These are phyloP conservation scores for Dicaeum eximium DNA, from an alignment of 2,113 vertebrate species.

Conservation along the genomic window DNA sequence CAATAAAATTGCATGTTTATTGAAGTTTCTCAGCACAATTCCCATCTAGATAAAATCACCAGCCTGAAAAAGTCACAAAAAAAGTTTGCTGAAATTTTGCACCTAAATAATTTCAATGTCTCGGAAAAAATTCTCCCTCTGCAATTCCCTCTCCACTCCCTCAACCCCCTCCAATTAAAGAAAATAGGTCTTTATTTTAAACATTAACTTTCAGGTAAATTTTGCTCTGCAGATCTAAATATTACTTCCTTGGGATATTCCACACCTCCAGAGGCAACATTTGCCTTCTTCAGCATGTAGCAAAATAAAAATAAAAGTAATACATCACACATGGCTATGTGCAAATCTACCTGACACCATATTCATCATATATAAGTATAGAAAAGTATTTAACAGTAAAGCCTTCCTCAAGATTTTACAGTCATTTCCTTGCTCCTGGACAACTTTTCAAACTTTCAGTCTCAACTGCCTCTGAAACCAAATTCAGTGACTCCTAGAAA, in stretches of 20 bases:
- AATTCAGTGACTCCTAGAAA: not conserved
- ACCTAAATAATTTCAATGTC: not conserved
- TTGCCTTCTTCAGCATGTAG: not conserved
- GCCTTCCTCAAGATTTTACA: not conserved
- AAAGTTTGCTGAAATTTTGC: not conserved
- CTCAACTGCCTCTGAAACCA: not conserved
- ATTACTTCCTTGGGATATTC: not conserved
- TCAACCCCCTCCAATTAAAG: not conserved
- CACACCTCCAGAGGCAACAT: not conserved
- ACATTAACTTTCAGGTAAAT: not conserved
- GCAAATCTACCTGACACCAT: not conserved
- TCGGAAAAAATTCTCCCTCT: not conserved
- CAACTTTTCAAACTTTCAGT: not conserved
- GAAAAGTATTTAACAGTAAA: not conserved
- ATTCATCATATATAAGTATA: not conserved
- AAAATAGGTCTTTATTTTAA: not conserved
- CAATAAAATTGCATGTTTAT: not conserved
- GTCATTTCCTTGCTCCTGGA: not conserved
- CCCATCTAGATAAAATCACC: not conserved
- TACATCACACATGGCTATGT: not conserved
- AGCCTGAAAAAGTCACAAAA: not conserved
- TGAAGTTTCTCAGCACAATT: not conserved
- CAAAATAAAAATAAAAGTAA: not conserved
- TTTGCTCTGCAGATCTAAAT: not conserved
- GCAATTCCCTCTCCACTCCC: not conserved